Conservation (phyloP, 2,113 vertebrate genomes). For the Indicator maculatus region DNA sequence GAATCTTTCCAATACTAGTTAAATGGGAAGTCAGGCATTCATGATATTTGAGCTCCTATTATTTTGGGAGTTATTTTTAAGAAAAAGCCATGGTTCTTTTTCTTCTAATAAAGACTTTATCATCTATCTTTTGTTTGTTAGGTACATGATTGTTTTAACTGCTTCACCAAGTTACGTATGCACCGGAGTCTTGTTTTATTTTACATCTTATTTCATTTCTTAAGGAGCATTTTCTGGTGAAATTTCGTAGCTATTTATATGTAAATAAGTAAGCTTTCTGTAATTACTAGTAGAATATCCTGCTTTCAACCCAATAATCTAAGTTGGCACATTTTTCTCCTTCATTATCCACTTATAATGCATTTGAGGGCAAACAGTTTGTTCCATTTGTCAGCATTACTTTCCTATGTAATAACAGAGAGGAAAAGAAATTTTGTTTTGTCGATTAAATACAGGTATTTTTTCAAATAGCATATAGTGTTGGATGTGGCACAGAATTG, state of each 20-base stretch:
- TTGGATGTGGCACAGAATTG: conserved; percentile 37
- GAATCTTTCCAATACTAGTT: background rate
- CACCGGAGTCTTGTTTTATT: conserved; percentile 53
- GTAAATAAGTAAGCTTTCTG: conserved; percentile 68
- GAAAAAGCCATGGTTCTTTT: background rate
- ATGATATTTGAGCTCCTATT: background rate
- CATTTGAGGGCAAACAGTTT: conserved; percentile 61
- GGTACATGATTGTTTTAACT: conserved; percentile 20
- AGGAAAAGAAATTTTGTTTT: conserved; percentile 62
- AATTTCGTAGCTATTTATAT: conserved; percentile 76
- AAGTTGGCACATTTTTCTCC: conserved; percentile 22
- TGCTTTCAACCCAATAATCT: conserved; percentile 57
- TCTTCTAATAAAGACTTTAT: background rate
- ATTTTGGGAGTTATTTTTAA: conserved; percentile 2
- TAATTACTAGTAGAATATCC: conserved; percentile 58
- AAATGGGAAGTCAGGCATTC: background rate
- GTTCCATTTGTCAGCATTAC: conserved; percentile 59
- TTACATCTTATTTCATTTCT: conserved; percentile 61
- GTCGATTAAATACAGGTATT: conserved; percentile 55
- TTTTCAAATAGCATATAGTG: conserved; percentile 5
- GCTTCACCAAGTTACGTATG: conserved; percentile 19
- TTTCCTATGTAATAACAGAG: conserved; percentile 47
- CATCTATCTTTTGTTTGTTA: conserved; percentile 41
- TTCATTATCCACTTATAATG: conserved; percentile 56
- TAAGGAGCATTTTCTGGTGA: conserved; percentile 53